A percentile compares a stretch with the other conserved stretches of the same genome.
phyloP scores from a whole-genome alignment of 2,113 vertebrate genomes.

The Athene noctua region DNA sequence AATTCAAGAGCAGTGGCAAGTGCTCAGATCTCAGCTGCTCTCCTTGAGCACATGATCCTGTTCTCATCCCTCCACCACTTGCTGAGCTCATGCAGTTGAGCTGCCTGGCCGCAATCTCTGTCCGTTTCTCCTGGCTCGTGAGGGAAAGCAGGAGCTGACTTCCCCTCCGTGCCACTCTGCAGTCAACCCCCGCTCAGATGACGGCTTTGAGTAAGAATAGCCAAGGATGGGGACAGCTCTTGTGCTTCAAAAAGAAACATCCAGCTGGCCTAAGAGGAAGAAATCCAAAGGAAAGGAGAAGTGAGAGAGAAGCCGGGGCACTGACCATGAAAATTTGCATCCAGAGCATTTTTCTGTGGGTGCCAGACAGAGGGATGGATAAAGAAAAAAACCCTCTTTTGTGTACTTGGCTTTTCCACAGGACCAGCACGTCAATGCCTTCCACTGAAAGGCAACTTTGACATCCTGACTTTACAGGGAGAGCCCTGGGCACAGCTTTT shows the following conservation, averaged over 20 bases:
- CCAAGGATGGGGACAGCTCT: background rate
- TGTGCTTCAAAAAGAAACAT: background rate
- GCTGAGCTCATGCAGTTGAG: background rate
- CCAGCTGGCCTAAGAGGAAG: background rate
- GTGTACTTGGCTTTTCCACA: background rate
- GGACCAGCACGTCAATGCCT: background rate
- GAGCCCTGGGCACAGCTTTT: background rate
- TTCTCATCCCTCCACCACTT: background rate
- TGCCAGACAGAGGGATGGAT: background rate
- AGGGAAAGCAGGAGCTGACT: fast-evolving
- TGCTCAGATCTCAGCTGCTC: background rate
- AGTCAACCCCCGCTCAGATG: background rate
- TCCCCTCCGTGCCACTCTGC: background rate
- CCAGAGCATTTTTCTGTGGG: background rate
- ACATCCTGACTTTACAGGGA: background rate
- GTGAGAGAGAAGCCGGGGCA: background rate
- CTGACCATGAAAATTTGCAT: background rate
- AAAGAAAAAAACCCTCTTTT: fast-evolving
- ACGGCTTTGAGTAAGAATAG: background rate
- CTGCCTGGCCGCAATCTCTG: fast-evolving
- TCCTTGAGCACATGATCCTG: background rate
- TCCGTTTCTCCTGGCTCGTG: background rate
- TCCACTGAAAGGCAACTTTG: background rate
- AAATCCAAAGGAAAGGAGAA: conserved; percentile 29
- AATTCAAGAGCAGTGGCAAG: background rate